Evolutionary conservation across 2,888 invertebrate species (phyloP).

Genomic region (Drosophila rellima): DNA sequence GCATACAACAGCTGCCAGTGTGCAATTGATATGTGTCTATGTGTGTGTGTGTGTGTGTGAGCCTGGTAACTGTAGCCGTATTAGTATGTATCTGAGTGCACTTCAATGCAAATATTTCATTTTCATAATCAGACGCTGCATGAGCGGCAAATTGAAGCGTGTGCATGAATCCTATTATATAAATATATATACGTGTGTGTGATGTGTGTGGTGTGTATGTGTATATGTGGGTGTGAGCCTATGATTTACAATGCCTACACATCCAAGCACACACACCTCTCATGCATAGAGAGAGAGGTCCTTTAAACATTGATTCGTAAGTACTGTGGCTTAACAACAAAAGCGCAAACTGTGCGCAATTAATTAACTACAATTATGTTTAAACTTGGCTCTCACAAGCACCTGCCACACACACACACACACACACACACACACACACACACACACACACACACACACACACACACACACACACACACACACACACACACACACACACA

Average conservation of each 20-base stretch:
- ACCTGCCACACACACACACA: background rate
- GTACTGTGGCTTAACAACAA: slow-evolving; percentile 35
- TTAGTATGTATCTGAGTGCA: slow-evolving; percentile 27
- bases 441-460: too few relatives aligned
- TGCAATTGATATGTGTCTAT: background rate
- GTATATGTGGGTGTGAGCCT: slow-evolving; percentile 7
- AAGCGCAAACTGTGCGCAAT: slow-evolving; percentile 38
- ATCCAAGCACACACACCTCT: slow-evolving; percentile 14
- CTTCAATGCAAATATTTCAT: slow-evolving; percentile 69
- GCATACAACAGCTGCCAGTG: slow-evolving; percentile 33
- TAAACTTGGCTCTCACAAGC: slow-evolving; percentile 1
- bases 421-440: background rate
- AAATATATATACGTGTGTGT: background rate
- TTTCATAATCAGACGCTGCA: slow-evolving; percentile 58
- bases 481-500: background rate
- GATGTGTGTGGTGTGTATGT: slow-evolving; percentile 4
- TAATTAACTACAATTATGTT: slow-evolving; percentile 38
- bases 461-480: background rate
- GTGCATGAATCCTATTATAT: slow-evolving; percentile 23
- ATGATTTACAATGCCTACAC: slow-evolving; percentile 23
- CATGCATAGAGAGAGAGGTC: slow-evolving; percentile 11
- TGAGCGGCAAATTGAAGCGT: slow-evolving; percentile 47
- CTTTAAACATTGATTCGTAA: slow-evolving; percentile 34
- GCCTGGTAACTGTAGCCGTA: slow-evolving; percentile 2
- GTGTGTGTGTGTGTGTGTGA: slow-evolving; percentile 8